Conservation (phyloP, 2,113 vertebrate genomes). For the Tenrec ecaudatus region DNA sequence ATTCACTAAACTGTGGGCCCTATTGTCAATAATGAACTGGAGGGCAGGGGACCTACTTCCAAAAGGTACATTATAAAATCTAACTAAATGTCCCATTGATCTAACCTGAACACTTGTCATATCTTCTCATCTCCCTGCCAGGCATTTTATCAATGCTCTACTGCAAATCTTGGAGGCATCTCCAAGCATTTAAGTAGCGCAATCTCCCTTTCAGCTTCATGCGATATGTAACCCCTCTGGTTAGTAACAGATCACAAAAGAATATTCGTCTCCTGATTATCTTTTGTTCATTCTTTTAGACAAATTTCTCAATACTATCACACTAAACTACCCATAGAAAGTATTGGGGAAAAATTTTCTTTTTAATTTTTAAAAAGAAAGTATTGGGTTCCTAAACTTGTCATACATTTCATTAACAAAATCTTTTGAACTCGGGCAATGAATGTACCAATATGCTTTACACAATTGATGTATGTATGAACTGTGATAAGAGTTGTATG, state of each 20-base stretch:
- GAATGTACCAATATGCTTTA: too few relatives aligned
- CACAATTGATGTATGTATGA: too few relatives aligned
- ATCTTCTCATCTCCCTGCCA: not conserved
- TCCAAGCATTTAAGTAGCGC: slow-evolving; percentile 4
- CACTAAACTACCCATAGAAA: slow-evolving; percentile 53
- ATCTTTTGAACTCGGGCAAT: slow-evolving; percentile 31
- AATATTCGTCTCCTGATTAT: slow-evolving; percentile 3
- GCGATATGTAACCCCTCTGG: slow-evolving; percentile 31
- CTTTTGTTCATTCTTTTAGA: not conserved
- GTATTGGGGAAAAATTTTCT: too few relatives aligned
- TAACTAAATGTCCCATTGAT: slow-evolving; percentile 12
- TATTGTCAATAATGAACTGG: not conserved
- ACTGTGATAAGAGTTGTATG: too few relatives aligned
- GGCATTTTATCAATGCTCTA: not conserved
- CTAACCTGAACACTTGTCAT: slow-evolving; percentile 1
- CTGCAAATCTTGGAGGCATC: slow-evolving; percentile 16
- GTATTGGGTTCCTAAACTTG: not conserved
- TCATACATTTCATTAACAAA: slow-evolving; percentile 43
- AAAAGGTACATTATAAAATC: slow-evolving; percentile 22
- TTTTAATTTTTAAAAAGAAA: too few relatives aligned
- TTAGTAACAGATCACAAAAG: slow-evolving; percentile 39
- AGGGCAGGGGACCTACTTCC: not conserved
- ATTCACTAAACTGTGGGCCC: not conserved
- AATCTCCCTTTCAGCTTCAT: slow-evolving; percentile 34
- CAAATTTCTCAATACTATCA: slow-evolving; percentile 32